These are phyloP conservation scores for Ispidina lecontei DNA, from an alignment of 2,797 vertebrate genomes.

Conservation along the genomic window DNA sequence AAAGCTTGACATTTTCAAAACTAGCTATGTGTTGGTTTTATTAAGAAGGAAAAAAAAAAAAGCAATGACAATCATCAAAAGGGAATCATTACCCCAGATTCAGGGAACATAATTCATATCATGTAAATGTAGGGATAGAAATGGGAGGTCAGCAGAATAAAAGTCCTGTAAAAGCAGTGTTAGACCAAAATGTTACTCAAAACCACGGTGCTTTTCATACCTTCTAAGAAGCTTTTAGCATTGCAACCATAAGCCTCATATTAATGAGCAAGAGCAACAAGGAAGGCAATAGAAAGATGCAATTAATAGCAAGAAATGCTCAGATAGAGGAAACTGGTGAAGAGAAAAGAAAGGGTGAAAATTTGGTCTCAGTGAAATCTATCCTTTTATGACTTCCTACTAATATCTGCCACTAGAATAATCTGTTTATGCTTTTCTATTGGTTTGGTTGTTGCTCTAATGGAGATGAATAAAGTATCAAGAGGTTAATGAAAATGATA, in stretches of 20 bases:
- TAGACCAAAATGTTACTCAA: not conserved
- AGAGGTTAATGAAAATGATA: conserved; percentile 9
- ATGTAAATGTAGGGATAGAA: not conserved
- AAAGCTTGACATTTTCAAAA: not conserved
- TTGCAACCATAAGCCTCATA: not conserved
- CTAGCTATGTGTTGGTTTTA: not conserved
- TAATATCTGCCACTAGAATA: not conserved
- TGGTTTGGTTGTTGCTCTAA: not conserved
- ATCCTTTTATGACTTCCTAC: not conserved
- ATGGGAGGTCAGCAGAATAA: not conserved
- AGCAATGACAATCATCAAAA: not conserved
- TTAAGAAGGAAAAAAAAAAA: not conserved
- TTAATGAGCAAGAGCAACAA: not conserved
- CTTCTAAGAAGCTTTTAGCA: not conserved
- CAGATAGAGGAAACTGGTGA: not conserved
- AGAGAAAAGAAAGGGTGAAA: not conserved
- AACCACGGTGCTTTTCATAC: not conserved
- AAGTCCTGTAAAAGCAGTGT: not conserved
- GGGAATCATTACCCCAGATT: not conserved
- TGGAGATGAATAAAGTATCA: not conserved
- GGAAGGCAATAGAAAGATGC: not conserved
- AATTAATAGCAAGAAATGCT: not conserved
- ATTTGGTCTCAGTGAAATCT: not conserved
- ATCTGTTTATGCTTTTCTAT: not conserved
- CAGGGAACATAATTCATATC: not conserved